These are phyloP conservation scores for Melanophora roralis DNA, from an alignment of 2,888 invertebrate genomes.

Conservation along the genomic window DNA sequence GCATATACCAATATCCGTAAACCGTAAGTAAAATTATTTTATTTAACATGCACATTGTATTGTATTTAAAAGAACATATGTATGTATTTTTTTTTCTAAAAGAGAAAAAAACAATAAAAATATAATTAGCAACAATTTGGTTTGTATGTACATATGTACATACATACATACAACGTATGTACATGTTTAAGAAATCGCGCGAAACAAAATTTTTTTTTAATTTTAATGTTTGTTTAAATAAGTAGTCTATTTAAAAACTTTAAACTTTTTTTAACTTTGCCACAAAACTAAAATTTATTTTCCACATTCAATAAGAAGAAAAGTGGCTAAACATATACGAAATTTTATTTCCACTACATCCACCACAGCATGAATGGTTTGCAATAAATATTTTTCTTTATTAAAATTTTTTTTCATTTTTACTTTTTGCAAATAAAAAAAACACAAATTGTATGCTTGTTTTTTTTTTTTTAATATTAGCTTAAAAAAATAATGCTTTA, in stretches of 20 bases:
- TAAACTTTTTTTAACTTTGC: too few species aligned
- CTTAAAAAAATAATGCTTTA: too few species aligned
- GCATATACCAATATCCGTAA: slow-evolving; percentile 77
- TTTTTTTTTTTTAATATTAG: background rate
- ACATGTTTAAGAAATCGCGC: slow-evolving; percentile 18
- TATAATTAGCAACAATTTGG: slow-evolving; percentile 24
- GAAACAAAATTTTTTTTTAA: slow-evolving; percentile 12
- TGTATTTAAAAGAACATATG: slow-evolving; percentile 18
- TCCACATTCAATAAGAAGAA: slow-evolving; percentile 18
- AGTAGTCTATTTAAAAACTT: slow-evolving; percentile 3
- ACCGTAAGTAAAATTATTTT: slow-evolving; percentile 73
- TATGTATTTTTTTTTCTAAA: slow-evolving; percentile 8
- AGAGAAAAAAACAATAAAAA: background rate
- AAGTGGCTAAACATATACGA: slow-evolving; percentile 57
- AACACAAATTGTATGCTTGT: background rate
- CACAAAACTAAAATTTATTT: slow-evolving; percentile 10
- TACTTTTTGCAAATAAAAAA: background rate
- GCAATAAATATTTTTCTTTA: slow-evolving; percentile 27
- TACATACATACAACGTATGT: too few species aligned
- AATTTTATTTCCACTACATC: slow-evolving; percentile 56
- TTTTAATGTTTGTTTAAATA: slow-evolving; percentile 46
- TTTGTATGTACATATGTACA: too few species aligned
- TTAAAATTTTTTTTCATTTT: background rate
- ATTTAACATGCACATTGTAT: background rate
- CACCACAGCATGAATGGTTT: slow-evolving; percentile 58